Evolutionary conservation across 2,888 invertebrate genomes (phyloP), one percentile per base, ranked within the genome.

Genomic region (Erebia epiphron): DNA sequence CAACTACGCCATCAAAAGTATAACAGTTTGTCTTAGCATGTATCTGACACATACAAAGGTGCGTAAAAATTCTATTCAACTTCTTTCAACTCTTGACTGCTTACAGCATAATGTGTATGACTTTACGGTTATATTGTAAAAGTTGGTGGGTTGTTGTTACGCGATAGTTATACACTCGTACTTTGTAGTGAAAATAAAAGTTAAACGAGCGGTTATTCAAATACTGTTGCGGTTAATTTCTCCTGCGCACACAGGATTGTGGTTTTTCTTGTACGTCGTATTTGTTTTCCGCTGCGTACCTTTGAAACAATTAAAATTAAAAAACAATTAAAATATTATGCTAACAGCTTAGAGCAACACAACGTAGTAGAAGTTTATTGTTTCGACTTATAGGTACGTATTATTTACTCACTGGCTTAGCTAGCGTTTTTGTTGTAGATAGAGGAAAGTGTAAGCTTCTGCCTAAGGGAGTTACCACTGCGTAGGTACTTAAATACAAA

Each of bases 211-310:
- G 58, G 64, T 65, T 64, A 69, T 69, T 65, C 65, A 69, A 69
- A 69, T 69, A 69, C 64, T 69, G 69, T 50, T 16, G 69, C 49
- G 65, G 65, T 69, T 69, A 69, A 35, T 56, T 68, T 65, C 61
- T 71, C 46, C 43, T 72, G 66, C 63, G 67, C 67, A 72, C 49
- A 71, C 54, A 61, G 64, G 68, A 68, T 71, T 71, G 62, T 60
- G 71, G 71, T 67, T 75, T 74, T 72, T 67, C 67, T 67, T 75
- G 64, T 68, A 62, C 67, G 49, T 62, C 49, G 63, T 63, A 57
- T 76, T 77, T 79, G 58, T 35, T 58, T 58, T 58, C 21, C 57
- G 46, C 67, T 46, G 56, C 43, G 49, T 49, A 58, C 58, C n/a
- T 58, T 67, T 49, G 67, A 21, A 58, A 67, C 52, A 64, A 63